Base-by-base conservation (phyloP, 1,140 invertebrate species). In the Temnothorax longispinosus region DNA sequence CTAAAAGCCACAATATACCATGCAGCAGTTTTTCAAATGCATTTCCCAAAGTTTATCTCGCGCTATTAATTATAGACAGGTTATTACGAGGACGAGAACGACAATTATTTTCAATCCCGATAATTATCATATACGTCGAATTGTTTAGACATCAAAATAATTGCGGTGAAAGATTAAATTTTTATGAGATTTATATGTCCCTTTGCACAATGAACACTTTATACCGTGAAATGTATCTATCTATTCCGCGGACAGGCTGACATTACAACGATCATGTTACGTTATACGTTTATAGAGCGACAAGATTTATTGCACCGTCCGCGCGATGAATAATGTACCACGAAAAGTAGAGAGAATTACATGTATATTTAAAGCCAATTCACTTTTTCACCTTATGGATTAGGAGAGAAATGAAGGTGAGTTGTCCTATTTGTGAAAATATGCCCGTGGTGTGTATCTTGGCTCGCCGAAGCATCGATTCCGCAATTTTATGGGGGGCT, bases 321-420 rank as follows among this genome's bases (percentile, higher is more conserved):
- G 80, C 8, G 80, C 52, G 13, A 71, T 80, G 67, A 74, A 82
- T 74, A 74, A 75, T 21, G 21, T 27, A 15, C 52, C 13, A 13
- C 7, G 15, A n/a, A 47, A 21, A 38, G 10, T n/a, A 21, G 41
- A 47, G 18, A 44, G 21, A 41, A 56, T 71, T 82, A 82, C 27
- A 27, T 27, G 27, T 11, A 50, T 52, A 84, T 74, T 84, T 67
- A 84, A 75, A 84, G 18, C 27, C 27, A 38, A 84, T 84, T 82
- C 3, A 27, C 8, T n/a, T 75, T 72, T 82, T 35, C 18, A 13
- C 4, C 32, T 21, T 38, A 3, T 47, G 44, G 41, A 58, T 58
- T 32, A 10, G 7, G 27, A 71, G n/a, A n/a, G n/a, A 44, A 38
- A 10, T 47, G 15, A 58, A 74, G 58, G 41, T 35, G 21, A 21